Evolutionary conservation across 2,797 vertebrate genomes (phyloP).

Genomic region (Loriculus beryllinus): DNA sequence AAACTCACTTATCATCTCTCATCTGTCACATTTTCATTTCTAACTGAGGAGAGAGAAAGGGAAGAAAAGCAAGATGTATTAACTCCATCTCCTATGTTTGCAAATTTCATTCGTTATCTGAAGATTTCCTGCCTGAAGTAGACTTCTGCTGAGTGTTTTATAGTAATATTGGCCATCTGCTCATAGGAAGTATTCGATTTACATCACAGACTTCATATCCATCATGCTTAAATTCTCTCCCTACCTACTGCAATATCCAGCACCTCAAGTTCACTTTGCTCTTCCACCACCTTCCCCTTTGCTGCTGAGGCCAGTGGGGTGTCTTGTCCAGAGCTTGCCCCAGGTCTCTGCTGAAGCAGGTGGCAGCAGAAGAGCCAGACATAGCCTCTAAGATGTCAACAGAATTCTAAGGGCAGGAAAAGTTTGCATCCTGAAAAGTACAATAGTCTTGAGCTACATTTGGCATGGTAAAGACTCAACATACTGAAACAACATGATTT

Average conservation of each 20-base stretch:
- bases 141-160: background rate
- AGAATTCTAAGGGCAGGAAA: background rate
- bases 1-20: background rate
- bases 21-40: background rate
- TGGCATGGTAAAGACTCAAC: background rate
- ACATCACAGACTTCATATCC: constrained; percentile 2
- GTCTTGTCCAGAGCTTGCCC: background rate
- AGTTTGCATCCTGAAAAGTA: background rate
- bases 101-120: constrained; percentile 1
- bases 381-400: background rate
- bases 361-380: background rate
- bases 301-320: background rate
- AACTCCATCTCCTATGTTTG: background rate
- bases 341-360: background rate
- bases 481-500: background rate
- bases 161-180: background rate
- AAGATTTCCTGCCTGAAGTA: background rate
- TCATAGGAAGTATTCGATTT: constrained; percentile 29
- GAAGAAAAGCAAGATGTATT: background rate
- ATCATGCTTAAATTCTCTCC: constrained; percentile 31
- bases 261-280: background rate
- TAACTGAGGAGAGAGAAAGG: background rate
- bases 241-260: background rate
- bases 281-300: background rate
- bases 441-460: background rate